phyloP scores from a whole-genome alignment of 2,888 invertebrate species.

The Lutraria lutraria region DNA sequence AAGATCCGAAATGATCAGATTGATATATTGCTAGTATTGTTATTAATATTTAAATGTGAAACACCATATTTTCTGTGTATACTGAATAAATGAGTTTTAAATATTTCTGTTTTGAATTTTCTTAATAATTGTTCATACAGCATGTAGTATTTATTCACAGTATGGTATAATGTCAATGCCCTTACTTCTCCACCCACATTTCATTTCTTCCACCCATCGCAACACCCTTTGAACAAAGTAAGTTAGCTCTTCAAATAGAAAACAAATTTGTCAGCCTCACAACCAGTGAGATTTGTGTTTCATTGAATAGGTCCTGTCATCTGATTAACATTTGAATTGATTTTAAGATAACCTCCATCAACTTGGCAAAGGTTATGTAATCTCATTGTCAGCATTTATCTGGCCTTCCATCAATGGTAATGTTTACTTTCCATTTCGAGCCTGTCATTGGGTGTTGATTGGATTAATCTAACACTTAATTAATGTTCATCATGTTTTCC shows the following conservation, averaged over 20 bases:
- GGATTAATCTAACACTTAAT: constrained; percentile 13
- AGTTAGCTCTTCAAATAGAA: not conserved
- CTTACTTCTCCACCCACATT: not conserved
- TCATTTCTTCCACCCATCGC: not conserved
- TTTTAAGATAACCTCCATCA: constrained; percentile 23
- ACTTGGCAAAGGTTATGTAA: constrained; percentile 15
- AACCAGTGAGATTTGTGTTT: not conserved
- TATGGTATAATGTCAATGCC: too few relatives aligned
- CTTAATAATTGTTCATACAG: too few relatives aligned
- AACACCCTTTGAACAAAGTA: not conserved
- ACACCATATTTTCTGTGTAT: too few relatives aligned
- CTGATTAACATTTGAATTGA: constrained; percentile 36
- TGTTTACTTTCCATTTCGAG: constrained; percentile 48
- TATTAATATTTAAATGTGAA: too few relatives aligned
- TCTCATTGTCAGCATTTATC: constrained; percentile 18
- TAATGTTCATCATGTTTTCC: not conserved
- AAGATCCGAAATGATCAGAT: too few relatives aligned
- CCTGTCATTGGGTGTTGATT: constrained; percentile 25
- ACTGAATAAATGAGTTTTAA: too few relatives aligned
- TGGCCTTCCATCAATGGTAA: constrained; percentile 9
- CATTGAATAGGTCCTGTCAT: not conserved
- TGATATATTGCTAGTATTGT: too few relatives aligned
- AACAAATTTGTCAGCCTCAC: not conserved
- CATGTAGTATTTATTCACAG: too few relatives aligned
- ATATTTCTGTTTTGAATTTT: too few relatives aligned